phyloP scores from a whole-genome alignment of 2,797 vertebrate species.

The Spinibarbus caldwelli region DNA sequence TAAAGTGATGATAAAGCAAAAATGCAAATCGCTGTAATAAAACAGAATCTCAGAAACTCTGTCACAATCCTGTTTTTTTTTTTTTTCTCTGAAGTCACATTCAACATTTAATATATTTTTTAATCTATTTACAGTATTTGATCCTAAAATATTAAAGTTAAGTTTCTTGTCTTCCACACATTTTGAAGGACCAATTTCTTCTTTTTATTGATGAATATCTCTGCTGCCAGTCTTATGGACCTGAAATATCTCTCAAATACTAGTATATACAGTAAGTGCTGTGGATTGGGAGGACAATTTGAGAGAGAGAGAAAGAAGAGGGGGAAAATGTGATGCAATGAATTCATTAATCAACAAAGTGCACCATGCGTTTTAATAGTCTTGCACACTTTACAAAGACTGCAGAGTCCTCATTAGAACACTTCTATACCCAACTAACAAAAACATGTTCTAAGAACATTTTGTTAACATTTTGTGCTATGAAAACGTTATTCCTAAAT shows the following conservation, averaged over 20 bases:
- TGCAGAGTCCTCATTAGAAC: background rate
- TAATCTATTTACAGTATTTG: conserved; percentile 1
- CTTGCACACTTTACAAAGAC: no score
- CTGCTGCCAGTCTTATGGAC: background rate
- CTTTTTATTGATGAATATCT: background rate
- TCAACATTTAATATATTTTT: background rate
- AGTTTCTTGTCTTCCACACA: background rate
- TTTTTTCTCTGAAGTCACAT: background rate
- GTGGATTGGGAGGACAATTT: background rate
- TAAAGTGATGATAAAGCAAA: conserved; percentile 27
- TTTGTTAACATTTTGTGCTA: background rate
- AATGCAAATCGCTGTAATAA: conserved; percentile 15
- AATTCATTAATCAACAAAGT: background rate
- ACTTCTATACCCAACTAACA: background rate
- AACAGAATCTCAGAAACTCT: background rate
- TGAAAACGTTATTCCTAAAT: no score
- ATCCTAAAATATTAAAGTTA: background rate
- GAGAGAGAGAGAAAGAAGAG: background rate
- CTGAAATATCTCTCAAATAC: background rate
- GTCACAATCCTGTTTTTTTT: background rate
- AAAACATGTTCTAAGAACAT: no score
- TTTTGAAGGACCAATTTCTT: background rate
- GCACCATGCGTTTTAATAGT: background rate
- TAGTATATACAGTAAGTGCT: background rate
- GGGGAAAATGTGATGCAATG: background rate